Evolutionary conservation across 2,888 invertebrate species (phyloP).

Genomic region (Halictus ligatus): DNA sequence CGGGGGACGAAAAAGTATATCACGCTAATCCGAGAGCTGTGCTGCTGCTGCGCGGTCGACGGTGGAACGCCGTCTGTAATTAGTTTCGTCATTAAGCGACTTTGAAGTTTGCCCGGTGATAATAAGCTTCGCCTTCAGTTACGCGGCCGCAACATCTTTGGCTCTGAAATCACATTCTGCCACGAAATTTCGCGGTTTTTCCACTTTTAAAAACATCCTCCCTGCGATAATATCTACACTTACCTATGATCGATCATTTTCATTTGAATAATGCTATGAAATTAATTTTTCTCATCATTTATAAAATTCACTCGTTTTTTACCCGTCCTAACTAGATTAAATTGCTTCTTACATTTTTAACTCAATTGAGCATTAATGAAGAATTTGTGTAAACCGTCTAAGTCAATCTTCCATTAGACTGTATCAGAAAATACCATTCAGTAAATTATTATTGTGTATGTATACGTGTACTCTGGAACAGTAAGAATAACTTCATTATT

Average conservation of each 20-base stretch:
- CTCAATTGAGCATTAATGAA: neutral
- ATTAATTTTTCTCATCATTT: neutral
- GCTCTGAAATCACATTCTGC: neutral
- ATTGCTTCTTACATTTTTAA: neutral
- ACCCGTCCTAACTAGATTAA: neutral
- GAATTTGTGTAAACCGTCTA: neutral
- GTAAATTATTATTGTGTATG: neutral
- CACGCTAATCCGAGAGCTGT: conserved; percentile 65
- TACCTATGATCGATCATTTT: neutral
- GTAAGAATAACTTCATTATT: neutral
- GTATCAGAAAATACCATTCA: neutral
- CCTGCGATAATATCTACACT: neutral
- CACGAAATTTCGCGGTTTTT: conserved; percentile 4
- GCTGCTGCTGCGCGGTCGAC: conserved; percentile 58
- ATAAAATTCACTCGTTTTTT: neutral
- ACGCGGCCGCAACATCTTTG: conserved; percentile 17
- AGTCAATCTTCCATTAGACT: neutral
- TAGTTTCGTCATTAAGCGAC: conserved; percentile 78
- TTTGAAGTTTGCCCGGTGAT: conserved; percentile 69
- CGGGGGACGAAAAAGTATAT: conserved; percentile 58
- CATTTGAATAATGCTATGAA: neutral
- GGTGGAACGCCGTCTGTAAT: conserved; percentile 73
- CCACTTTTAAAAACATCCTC: neutral
- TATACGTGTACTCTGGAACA: neutral
- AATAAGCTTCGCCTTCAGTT: conserved; percentile 58